These are phyloP conservation scores for Gonatopus flavifemur DNA, from an alignment of 1,140 invertebrate genomes.

Conservation along the genomic window DNA sequence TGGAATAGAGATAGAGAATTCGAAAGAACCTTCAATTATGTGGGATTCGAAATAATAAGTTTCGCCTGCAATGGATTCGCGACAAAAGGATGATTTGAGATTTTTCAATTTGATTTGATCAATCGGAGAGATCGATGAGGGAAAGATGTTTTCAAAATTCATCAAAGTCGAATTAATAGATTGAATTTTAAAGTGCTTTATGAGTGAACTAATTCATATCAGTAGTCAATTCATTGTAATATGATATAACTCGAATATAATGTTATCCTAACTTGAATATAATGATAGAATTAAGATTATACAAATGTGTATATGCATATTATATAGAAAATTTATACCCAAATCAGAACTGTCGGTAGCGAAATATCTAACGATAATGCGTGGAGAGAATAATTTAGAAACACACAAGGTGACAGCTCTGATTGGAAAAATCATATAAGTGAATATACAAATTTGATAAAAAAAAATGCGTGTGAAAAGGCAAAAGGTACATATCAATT, in stretches of 20 bases:
- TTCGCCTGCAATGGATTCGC: too few relatives aligned
- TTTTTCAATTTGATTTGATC: too few relatives aligned
- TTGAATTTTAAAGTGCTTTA: slow-evolving; percentile 55
- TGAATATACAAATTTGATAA: slow-evolving; percentile 14
- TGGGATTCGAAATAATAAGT: too few relatives aligned
- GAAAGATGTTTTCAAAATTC: too few relatives aligned
- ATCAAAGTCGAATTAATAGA: slow-evolving; percentile 38
- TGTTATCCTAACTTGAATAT: slow-evolving; percentile 14
- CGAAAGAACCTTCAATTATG: too few relatives aligned
- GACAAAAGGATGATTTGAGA: too few relatives aligned
- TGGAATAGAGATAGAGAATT: too few relatives aligned
- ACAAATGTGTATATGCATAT: slow-evolving; percentile 26
- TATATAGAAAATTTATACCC: slow-evolving; percentile 12
- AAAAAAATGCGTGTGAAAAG: slow-evolving; percentile 12
- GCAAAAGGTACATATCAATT: slow-evolving; percentile 37
- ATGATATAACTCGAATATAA: slow-evolving; percentile 25
- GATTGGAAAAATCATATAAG: too few relatives aligned
- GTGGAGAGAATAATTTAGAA: too few relatives aligned
- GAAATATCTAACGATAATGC: too few relatives aligned
- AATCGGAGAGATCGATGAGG: too few relatives aligned
- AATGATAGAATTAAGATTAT: slow-evolving; percentile 18
- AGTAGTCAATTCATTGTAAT: slow-evolving; percentile 47
- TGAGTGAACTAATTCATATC: slow-evolving; percentile 54
- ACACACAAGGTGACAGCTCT: too few relatives aligned
- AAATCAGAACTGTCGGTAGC: slow-evolving; percentile 9